Conservation (phyloP, 2,113 vertebrate genomes). For the cat (Felis catus) region F.catus_Fca126_mat1.0 CM031417.1:59919501-59920000, state of each 20-base stretch:
- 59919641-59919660: too few relatives aligned
- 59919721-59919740: too few relatives aligned
- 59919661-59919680: too few relatives aligned
- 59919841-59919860: too few relatives aligned
- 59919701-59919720: too few relatives aligned
- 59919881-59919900: not conserved
- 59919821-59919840: too few relatives aligned
- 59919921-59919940: not conserved
- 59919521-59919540: not conserved
- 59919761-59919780: too few relatives aligned
- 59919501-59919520: not conserved
- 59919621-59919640: conserved; percentile 25
- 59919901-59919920: not conserved
- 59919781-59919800: too few relatives aligned
- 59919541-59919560: not conserved
- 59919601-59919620: conserved; percentile 8
- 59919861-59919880: not conserved
- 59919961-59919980: not conserved
- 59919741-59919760: too few relatives aligned
- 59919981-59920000: conserved; percentile 27
- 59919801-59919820: too few relatives aligned
- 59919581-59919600: not conserved
- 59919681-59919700: too few relatives aligned
- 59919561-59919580: not conserved
- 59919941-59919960: conserved; percentile 7